A percentile compares a stretch with the other conserved stretches of the same genome.
These are phyloP conservation scores for Amphipyra tragopoginis DNA, from an alignment of 2,888 invertebrate genomes.

Conservation along the genomic window DNA sequence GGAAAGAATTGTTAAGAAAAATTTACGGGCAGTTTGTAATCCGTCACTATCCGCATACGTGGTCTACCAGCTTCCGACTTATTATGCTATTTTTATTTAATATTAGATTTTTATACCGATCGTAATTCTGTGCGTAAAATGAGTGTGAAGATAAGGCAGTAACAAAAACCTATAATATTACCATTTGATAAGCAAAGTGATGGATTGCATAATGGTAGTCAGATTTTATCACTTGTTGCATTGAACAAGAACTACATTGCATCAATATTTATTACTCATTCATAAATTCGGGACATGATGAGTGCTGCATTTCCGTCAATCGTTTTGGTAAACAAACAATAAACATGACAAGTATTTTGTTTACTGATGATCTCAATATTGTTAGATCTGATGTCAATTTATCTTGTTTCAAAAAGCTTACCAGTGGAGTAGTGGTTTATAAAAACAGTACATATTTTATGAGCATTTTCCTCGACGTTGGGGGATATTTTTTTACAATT, in stretches of 20 bases:
- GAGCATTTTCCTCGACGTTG: conserved; percentile 3
- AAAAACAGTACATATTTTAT: neutral
- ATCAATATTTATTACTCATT: conserved; percentile 16
- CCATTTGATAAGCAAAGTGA: conserved; percentile 14
- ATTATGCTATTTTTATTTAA: neutral
- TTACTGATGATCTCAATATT: conserved; percentile 28
- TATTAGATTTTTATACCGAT: neutral
- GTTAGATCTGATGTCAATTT: neutral
- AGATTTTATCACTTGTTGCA: neutral
- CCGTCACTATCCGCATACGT: neutral
- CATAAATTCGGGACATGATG: conserved; percentile 1
- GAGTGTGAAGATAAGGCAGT: conserved; percentile 32
- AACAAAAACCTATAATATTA: conserved; percentile 4
- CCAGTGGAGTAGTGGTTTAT: neutral
- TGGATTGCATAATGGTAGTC: neutral
- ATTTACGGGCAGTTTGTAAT: no score
- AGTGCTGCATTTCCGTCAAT: conserved; percentile 21
- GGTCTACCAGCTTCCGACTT: neutral
- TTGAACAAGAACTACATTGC: neutral
- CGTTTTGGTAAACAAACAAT: conserved; percentile 25
- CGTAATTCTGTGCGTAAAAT: conserved; percentile 11
- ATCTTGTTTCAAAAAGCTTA: neutral
- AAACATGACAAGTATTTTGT: conserved; percentile 1
- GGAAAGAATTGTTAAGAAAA: no score
- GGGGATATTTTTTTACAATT: no score